Percentiles rank a stretch among this genome's conserved stretches.
Conservation (phyloP, 2,113 vertebrate species). For the Tauraco erythrolophus region DNA sequence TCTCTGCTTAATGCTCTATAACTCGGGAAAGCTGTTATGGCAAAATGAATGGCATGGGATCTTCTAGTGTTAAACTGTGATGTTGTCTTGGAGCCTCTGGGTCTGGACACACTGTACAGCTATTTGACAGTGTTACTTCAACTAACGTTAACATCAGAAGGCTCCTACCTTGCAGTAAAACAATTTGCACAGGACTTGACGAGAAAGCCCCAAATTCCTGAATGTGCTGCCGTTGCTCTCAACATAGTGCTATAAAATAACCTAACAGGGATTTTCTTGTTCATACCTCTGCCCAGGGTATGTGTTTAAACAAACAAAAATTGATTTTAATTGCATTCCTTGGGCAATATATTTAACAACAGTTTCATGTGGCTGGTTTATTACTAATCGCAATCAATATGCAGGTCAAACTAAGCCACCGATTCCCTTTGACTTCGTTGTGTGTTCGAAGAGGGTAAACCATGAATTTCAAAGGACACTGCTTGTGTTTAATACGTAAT, state of each 20-base stretch:
- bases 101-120: slow-evolving; percentile 64
- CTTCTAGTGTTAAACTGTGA: slow-evolving; percentile 37
- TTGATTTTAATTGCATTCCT: slow-evolving; percentile 23
- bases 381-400: not conserved
- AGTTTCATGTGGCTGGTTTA: not conserved
- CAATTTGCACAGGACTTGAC: slow-evolving; percentile 75
- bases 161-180: slow-evolving; percentile 35
- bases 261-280: slow-evolving; percentile 88
- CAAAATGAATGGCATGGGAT: not conserved
- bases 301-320: slow-evolving; percentile 58
- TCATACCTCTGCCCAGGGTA: slow-evolving; percentile 78
- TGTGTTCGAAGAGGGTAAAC: not conserved
- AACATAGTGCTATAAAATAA: slow-evolving; percentile 84
- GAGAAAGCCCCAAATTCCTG: slow-evolving; percentile 77
- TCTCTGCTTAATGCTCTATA: not conserved
- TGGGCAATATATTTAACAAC: not conserved
- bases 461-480: not conserved
- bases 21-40: not conserved
- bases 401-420: not conserved
- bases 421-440: not conserved
- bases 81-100: slow-evolving; percentile 59
- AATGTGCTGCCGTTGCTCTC: slow-evolving; percentile 67
- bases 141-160: slow-evolving; percentile 59
- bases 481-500: not conserved
- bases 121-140: slow-evolving; percentile 58